These are phyloP conservation scores for Nicator chloris DNA, from an alignment of 2,113 vertebrate genomes.

Conservation along the genomic window DNA sequence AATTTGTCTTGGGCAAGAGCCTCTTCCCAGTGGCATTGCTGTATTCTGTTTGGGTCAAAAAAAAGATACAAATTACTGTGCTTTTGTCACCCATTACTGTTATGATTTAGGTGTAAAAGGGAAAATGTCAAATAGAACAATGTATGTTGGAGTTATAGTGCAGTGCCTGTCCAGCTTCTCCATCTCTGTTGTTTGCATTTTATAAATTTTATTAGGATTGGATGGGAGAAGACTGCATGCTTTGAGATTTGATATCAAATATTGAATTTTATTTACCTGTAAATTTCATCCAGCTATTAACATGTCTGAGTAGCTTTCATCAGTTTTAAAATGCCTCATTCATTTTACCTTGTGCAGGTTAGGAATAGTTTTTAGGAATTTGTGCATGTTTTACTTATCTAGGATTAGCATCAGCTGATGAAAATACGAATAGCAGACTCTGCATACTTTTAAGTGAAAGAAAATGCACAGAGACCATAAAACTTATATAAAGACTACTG, in stretches of 20 bases:
- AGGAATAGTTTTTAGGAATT: not conserved
- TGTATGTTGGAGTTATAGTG: rapidly evolving
- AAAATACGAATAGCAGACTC: not conserved
- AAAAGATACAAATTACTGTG: not conserved
- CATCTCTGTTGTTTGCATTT: not conserved
- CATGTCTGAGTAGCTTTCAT: not conserved
- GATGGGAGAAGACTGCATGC: not conserved
- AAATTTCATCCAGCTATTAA: not conserved
- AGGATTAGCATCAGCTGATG: not conserved
- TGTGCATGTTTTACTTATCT: not conserved
- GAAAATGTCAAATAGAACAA: not conserved
- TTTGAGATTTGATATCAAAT: not conserved
- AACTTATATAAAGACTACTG: not conserved
- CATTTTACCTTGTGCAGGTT: not conserved
- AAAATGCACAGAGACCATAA: not conserved
- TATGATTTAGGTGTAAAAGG: not conserved
- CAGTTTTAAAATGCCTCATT: not conserved
- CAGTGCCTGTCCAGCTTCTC: not conserved
- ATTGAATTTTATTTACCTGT: not conserved
- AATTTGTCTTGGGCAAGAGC: not conserved
- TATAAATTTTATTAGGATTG: not conserved
- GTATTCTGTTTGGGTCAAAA: not conserved
- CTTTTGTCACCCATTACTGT: not conserved
- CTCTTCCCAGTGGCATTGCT: not conserved
- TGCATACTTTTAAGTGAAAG: not conserved